Evolutionary conservation across 2,797 vertebrate genomes (phyloP), one percentile per base, ranked within the genome.

Genomic region (Sebastes steindachneri): DNA sequence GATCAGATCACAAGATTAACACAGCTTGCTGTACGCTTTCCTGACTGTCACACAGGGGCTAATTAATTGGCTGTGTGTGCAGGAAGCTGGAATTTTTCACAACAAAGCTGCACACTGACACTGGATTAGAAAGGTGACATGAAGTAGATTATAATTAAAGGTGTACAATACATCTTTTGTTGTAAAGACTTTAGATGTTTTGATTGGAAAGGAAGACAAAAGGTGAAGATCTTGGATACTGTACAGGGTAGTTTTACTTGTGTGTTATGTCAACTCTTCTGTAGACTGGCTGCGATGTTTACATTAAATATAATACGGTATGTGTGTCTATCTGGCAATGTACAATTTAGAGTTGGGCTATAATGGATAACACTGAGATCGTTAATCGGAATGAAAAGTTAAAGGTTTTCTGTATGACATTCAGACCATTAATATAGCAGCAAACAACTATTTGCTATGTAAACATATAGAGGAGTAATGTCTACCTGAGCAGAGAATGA

Each of bases 1-100:
- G 78, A 87, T 84, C 55, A 72, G 54, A 77, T 86, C 45, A 41
- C 53, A 66, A 41, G 72, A 65, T 72, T 70, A 72, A 35, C 72
- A 33, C 68, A 57, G 60, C 25, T 55, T 37, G 33, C 45, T 75
- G 23, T 68, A 7, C 65, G 54, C 33, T 75, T 1, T 23, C 62
- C 23, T 77, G 70, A 31, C 80, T 86, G 75, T 82, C 77, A 69
- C 48, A 73, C 15, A 45, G 70, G 17, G 15, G 33, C 69, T 86
- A 25, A 77, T 84, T 85, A 73, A 84, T 78, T 71, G 64, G 31
- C 48, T 2, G 21, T 51, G 55, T 75, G 65, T 71, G 73, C 55
- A 82, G 57, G 45, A 78, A 84, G 66, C 29, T 11, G 57, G 63
- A 23, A 11, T 67, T 77, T 87, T 17, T 73, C 45, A 55, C 45